Conservation (phyloP, 2,888 invertebrate genomes). For the Sepioteuthis lessoniana region DNA sequence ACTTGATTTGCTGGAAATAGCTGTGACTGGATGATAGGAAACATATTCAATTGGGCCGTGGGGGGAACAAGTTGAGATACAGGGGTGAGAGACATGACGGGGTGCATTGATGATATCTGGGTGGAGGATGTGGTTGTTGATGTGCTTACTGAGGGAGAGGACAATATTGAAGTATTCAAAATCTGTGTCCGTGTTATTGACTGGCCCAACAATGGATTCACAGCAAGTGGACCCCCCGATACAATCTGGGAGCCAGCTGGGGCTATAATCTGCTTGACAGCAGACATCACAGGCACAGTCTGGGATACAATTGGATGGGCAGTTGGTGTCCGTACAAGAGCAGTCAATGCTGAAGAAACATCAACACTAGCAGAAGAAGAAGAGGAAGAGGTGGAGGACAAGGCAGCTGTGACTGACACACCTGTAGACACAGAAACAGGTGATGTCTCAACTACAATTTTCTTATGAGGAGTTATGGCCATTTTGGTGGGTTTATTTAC, state of each 20-base stretch:
- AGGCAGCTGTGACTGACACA: conserved; percentile 38
- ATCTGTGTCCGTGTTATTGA: conserved; percentile 54
- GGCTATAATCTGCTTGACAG: conserved; percentile 51
- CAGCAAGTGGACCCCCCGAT: conserved; percentile 45
- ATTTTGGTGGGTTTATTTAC: conserved; percentile 11
- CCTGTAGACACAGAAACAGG: conserved; percentile 42
- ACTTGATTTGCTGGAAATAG: conserved; percentile 49
- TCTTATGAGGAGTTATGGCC: background rate
- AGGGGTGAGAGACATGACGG: conserved; percentile 60
- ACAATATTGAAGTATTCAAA: conserved; percentile 52
- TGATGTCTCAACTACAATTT: conserved; percentile 37
- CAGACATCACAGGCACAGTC: conserved; percentile 50
- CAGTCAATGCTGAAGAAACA: conserved; percentile 43
- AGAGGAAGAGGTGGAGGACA: conserved; percentile 48
- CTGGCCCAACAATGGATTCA: conserved; percentile 51
- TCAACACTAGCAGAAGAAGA: conserved; percentile 51
- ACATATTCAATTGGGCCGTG: conserved; percentile 51
- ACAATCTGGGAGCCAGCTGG: conserved; percentile 50
- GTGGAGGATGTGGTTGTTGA: conserved; percentile 43
- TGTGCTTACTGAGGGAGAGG: conserved; percentile 52
- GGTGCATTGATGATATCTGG: conserved; percentile 49
- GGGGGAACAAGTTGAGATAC: conserved; percentile 62
- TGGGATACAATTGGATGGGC: conserved; percentile 50
- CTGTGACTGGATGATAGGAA: conserved; percentile 39
- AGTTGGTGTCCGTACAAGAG: conserved; percentile 26